A percentile compares a stretch with the other conserved stretches of the same genome.
These are phyloP conservation scores for Drosophila oshimai DNA, from an alignment of 1,140 invertebrate species.

Conservation along the genomic window DNA sequence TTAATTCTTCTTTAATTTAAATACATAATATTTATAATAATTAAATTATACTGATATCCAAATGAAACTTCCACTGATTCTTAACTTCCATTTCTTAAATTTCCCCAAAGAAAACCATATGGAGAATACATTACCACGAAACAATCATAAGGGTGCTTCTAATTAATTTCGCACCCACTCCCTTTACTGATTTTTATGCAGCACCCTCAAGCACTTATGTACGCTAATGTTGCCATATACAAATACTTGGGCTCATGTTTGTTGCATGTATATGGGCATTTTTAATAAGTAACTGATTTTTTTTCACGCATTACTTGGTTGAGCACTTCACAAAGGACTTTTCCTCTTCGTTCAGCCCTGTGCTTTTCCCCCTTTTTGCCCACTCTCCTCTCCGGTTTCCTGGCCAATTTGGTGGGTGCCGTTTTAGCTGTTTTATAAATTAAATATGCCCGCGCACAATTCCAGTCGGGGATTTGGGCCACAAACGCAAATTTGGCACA, in stretches of 20 bases:
- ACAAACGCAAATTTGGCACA: slow-evolving; percentile 61
- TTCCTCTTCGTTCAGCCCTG: neutral
- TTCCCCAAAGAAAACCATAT: neutral
- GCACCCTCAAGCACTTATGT: slow-evolving; percentile 6
- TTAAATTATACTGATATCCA: neutral
- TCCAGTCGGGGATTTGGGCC: slow-evolving; percentile 28
- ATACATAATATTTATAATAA: too few species aligned
- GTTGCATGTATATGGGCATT: slow-evolving; percentile 76
- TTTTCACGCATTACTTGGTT: slow-evolving; percentile 37
- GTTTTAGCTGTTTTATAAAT: slow-evolving; percentile 70
- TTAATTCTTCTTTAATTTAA: too few species aligned
- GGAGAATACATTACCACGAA: neutral
- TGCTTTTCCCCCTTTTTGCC: slow-evolving; percentile 2
- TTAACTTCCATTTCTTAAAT: slow-evolving; percentile 1
- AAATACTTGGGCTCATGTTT: slow-evolving; percentile 44
- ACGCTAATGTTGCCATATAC: slow-evolving; percentile 15
- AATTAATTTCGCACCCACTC: slow-evolving; percentile 69
- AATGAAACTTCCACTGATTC: too few species aligned
- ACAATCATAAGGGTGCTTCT: slow-evolving; percentile 26
- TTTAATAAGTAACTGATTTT: slow-evolving; percentile 75
- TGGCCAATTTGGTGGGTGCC: slow-evolving; percentile 47
- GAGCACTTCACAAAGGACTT: neutral
- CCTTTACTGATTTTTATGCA: slow-evolving; percentile 66
- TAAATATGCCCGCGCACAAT: slow-evolving; percentile 64
- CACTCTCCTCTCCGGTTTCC: neutral